A percentile compares a stretch with the other conserved stretches of the same genome.
Conservation (phyloP, 2,888 invertebrate species). For the Pediacus dermestoides region DNA sequence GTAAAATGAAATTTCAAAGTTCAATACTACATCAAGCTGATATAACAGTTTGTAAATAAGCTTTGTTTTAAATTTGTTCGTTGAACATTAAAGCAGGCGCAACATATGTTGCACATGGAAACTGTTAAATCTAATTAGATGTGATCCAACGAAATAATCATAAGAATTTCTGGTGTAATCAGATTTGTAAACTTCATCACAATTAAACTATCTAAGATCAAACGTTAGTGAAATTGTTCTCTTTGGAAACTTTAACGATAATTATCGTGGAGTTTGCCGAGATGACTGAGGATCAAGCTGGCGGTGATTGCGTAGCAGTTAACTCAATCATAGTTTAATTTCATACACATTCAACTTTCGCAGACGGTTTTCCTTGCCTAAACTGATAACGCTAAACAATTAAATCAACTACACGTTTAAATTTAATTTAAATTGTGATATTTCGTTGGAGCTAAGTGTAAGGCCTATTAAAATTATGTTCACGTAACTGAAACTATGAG, state of each 20-base stretch:
- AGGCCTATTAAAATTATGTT: no score
- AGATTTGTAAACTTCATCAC: slow-evolving; percentile 32
- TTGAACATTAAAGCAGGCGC: no score
- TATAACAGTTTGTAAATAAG: no score
- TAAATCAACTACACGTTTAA: slow-evolving; percentile 4
- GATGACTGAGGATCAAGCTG: slow-evolving; percentile 24
- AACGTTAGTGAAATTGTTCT: slow-evolving; percentile 34
- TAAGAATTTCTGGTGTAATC: slow-evolving; percentile 16
- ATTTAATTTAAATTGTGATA: slow-evolving; percentile 4
- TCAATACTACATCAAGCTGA: no score
- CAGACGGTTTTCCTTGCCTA: slow-evolving; percentile 7
- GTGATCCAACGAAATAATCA: slow-evolving; percentile 12
- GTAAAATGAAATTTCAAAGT: no score
- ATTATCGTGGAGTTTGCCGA: slow-evolving; percentile 25
- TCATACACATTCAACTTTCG: slow-evolving; percentile 20
- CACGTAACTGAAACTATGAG: no score
- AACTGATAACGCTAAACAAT: slow-evolving; percentile 5
- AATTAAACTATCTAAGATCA: slow-evolving; percentile 36
- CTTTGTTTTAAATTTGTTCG: no score
- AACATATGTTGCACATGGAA: no score
- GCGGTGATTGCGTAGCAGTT: slow-evolving; percentile 23
- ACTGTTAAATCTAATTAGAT: slow-evolving; percentile 5
- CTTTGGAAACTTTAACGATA: slow-evolving; percentile 32
- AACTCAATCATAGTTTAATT: slow-evolving; percentile 25
- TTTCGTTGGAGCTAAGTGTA: no score